Evolutionary conservation across 2,888 invertebrate genomes (phyloP), one percentile per base, ranked within the genome.

Genomic region (Ophion ventricosus): DNA sequence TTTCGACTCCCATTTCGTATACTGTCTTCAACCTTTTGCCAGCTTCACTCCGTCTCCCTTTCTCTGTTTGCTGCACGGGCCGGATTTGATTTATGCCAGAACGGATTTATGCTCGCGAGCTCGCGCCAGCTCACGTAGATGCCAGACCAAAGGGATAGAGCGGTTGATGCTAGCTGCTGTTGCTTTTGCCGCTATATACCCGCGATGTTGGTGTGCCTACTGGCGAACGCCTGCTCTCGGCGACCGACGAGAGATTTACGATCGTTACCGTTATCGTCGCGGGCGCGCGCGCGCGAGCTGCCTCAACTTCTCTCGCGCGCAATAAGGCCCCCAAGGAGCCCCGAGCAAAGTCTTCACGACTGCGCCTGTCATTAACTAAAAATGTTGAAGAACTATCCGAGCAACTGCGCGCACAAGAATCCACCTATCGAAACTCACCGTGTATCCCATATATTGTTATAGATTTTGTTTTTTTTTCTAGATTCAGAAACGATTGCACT

Each of bases 41-140:
- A 66, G 20, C 56, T 49, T 40, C 26, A 70, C 49, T 61, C 57
- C 25, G 56, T 63, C 78, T 70, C 49, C 73, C 74, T 70, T 67
- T 83, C 64, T 77, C 67, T 84, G 70, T 67, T 49, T 73, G 56
- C 66, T 66, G 25, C 23, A 49, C 64, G 35, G 82, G 79, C 77
- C 82, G 75, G 75, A 85, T 85, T 87, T 81, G 88, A 88, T 87
- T 85, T 86, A 82, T 87, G 77, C 84, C 84, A 85, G 84, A 86
- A 87, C 72, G 73, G 80, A 82, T 83, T 83, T 80, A 85, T 80
- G 81, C 54, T 76, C 61, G 78, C 76, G 83, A 75, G 40, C 49
- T 69, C 59, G 76, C 73, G 57, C 72, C 54, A 35, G 80, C 70
- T 81, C 79, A 72, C 78, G 69, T 83, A 74, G 64, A 70, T 74